phyloP scores from a whole-genome alignment of 2,113 vertebrate genomes.

The Cebus imitator region DNA sequence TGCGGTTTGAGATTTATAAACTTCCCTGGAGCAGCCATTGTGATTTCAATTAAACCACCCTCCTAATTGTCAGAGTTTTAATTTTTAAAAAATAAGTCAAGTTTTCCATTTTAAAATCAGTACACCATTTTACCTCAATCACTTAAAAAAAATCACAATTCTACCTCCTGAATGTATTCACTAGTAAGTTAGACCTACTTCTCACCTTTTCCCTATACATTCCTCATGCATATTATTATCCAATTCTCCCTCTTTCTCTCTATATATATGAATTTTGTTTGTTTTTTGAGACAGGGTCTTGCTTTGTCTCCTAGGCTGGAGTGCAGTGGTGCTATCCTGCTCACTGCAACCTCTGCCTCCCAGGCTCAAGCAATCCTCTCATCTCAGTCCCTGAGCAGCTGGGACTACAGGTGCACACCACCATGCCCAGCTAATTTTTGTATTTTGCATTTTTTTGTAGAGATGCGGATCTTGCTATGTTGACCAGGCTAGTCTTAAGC shows the following conservation, averaged over 20 bases:
- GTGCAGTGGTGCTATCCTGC: too few relatives aligned
- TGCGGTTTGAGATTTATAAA: background rate
- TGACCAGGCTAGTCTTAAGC: too few relatives aligned
- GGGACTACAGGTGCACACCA: too few relatives aligned
- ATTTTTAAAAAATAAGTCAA: background rate
- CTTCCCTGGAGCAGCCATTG: background rate
- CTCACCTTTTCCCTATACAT: background rate
- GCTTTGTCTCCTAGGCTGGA: too few relatives aligned
- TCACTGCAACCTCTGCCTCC: too few relatives aligned
- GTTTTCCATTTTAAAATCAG: conserved; percentile 54
- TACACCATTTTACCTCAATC: background rate
- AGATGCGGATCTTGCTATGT: too few relatives aligned
- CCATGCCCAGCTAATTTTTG: too few relatives aligned
- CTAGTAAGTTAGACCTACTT: background rate
- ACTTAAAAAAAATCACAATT: background rate
- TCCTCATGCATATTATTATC: background rate
- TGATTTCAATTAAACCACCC: conserved; percentile 15
- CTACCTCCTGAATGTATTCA: background rate
- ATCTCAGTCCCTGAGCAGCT: too few relatives aligned
- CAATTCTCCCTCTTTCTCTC: background rate
- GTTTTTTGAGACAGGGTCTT: too few relatives aligned
- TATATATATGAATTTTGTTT: background rate
- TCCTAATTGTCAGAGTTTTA: background rate
- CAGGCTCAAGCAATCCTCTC: too few relatives aligned
- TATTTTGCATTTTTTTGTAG: too few relatives aligned